Conservation (phyloP, 2,113 vertebrate genomes). For the Aegotheles bennettii region DNA sequence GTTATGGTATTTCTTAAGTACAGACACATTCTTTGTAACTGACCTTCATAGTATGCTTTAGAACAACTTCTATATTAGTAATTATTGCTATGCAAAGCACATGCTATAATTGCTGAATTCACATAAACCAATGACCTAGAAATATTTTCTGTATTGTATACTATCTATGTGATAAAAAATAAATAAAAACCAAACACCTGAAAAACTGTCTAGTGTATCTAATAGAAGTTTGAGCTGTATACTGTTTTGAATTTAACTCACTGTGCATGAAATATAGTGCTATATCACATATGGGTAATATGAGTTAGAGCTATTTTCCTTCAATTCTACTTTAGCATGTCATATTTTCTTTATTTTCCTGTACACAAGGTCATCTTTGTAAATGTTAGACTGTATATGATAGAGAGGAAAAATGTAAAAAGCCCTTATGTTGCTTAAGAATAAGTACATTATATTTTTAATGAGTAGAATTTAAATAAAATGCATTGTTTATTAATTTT, state of each 20-base stretch:
- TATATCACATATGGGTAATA: neutral
- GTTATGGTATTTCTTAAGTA: neutral
- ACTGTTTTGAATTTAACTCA: neutral
- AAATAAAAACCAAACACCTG: neutral
- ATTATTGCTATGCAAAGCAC: neutral
- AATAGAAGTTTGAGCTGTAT: neutral
- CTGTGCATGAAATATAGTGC: neutral
- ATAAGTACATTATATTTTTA: neutral
- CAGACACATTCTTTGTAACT: neutral
- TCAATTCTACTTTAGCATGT: neutral
- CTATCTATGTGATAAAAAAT: neutral
- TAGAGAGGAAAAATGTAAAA: neutral
- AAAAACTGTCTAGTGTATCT: neutral
- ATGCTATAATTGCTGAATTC: neutral
- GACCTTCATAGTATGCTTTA: neutral
- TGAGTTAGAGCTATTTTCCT: neutral
- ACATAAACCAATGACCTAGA: neutral
- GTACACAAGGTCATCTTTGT: neutral
- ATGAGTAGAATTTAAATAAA: neutral
- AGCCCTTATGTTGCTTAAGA: neutral
- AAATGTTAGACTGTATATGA: neutral
- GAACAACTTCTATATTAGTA: neutral
- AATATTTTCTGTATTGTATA: neutral
- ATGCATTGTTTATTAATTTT: neutral
- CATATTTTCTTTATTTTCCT: neutral